Percentiles rank a stretch among this genome's conserved stretches.
phyloP scores from a whole-genome alignment of 2,888 invertebrate species.

The Ferrisia virgata region DNA sequence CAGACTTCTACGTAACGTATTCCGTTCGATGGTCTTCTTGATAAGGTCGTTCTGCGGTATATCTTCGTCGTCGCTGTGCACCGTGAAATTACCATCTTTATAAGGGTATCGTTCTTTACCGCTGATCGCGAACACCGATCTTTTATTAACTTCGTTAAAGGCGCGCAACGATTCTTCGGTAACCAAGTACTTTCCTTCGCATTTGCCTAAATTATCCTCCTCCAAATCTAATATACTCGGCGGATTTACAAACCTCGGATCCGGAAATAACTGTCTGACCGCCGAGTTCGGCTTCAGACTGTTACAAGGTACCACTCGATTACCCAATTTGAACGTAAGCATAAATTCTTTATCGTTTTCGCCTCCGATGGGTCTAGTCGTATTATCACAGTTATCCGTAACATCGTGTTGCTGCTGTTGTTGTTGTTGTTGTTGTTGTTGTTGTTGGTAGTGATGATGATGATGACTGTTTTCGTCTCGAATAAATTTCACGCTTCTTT shows the following conservation, averaged over 20 bases:
- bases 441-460: no score
- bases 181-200: slow-evolving; percentile 59
- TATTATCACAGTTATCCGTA: slow-evolving; percentile 49
- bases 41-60: slow-evolving; percentile 54
- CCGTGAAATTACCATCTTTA: slow-evolving; percentile 44
- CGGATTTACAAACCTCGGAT: slow-evolving; percentile 60
- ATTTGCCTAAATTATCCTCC: slow-evolving; percentile 52
- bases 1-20: slow-evolving; percentile 74
- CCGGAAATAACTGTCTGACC: slow-evolving; percentile 77
- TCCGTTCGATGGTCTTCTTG: slow-evolving; percentile 75
- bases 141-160: slow-evolving; percentile 55
- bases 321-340: slow-evolving; percentile 60
- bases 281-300: slow-evolving; percentile 64
- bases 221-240: slow-evolving; percentile 43
- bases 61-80: slow-evolving; percentile 48
- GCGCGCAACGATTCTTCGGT: slow-evolving; percentile 74
- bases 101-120: slow-evolving; percentile 47
- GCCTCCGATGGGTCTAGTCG: slow-evolving; percentile 49
- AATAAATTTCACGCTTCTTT: slow-evolving; percentile 47
- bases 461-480: background rate
- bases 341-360: slow-evolving; percentile 55
- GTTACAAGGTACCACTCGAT: slow-evolving; percentile 56
- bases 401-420: slow-evolving; percentile 47
- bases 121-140: slow-evolving; percentile 59
- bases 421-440: no score